Percentiles rank a stretch among this genome's conserved stretches.
These are phyloP conservation scores for Dicrostonyx torquatus DNA, from an alignment of 2,797 vertebrate genomes.

Conservation along the genomic window DNA sequence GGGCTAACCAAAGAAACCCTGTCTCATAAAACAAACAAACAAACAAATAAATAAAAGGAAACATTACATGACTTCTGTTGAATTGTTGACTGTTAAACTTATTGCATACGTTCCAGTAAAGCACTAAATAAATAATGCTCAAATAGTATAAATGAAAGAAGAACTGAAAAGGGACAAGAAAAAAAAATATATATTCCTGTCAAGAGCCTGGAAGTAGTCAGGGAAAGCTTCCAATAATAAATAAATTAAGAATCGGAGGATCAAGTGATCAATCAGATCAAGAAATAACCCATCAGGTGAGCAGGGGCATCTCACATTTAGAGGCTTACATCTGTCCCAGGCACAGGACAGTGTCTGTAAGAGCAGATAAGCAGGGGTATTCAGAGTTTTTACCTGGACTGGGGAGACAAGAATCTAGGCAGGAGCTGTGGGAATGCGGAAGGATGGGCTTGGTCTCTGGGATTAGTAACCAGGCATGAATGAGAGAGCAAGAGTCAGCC, in stretches of 20 bases:
- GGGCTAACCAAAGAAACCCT: no score
- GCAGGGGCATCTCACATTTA: background rate
- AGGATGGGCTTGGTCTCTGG: background rate
- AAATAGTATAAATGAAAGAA: background rate
- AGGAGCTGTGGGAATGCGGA: background rate
- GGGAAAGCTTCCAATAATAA: background rate
- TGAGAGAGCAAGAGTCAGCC: background rate
- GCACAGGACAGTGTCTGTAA: background rate
- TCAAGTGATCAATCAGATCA: background rate
- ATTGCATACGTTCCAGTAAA: background rate
- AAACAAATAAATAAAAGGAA: no score
- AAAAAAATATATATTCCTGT: background rate
- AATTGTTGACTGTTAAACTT: constrained; percentile 22
- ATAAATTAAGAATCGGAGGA: background rate
- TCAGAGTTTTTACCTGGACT: background rate
- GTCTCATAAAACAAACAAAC: no score
- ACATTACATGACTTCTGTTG: background rate
- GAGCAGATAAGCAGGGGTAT: background rate
- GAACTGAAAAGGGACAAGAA: background rate
- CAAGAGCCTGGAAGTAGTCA: background rate
- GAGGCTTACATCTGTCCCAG: background rate
- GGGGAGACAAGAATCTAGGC: background rate
- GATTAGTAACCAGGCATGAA: background rate
- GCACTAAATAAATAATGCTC: background rate
- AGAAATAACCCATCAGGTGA: background rate